Base-by-base conservation (phyloP, 2,113 vertebrate genomes). In the Pachycephala philippinensis region DNA sequence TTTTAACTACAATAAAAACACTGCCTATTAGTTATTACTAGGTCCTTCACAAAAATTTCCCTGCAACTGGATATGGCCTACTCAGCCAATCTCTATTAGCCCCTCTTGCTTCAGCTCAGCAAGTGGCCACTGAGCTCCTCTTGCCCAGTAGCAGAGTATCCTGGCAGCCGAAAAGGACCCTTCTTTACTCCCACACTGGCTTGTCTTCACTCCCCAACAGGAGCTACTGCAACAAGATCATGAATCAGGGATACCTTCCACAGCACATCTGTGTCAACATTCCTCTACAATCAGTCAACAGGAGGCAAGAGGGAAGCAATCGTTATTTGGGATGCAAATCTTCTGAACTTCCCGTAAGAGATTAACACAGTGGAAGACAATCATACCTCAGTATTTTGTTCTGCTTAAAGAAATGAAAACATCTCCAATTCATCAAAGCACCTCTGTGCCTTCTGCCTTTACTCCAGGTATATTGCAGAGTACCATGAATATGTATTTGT, bases 1-100 rank as follows among this genome's bases (percentile, higher is more conserved):
- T 81, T 92, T 92, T 87, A 89, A 52, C n/a, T 37, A 89, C 24
- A 89, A 18, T 33, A 71, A 80, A 81, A 94, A 7, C 26, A 71
- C n/a, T 33, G 23, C 35, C 15, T 57, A 76, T 20, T 79, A 69
- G 27, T 26, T 61, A 28, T 27, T 59, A 79, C 40, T 49, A 65
- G 7, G 27, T 63, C 31, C 27, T 85, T 76, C 53, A 82, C 17
- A 89, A 84, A 84, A 68, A 52, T 47, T 47, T 45, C 42, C 49
- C 52, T 64, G 53, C 22, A 79, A 70, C 28, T n/a, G 28, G 24
- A 77, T 30, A 65, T 21, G 27, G 76, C 30, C 31, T 69, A 56
- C 33, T 80, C 33, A 44, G 28, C 47, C 83, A 91, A 94, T 23
- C 11, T 27, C 6, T 54, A 12, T 40, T 47, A 66, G 37, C 6